Evolutionary conservation across 2,888 invertebrate genomes (phyloP).

Genomic region (Aporophyla lueneburgensis): DNA sequence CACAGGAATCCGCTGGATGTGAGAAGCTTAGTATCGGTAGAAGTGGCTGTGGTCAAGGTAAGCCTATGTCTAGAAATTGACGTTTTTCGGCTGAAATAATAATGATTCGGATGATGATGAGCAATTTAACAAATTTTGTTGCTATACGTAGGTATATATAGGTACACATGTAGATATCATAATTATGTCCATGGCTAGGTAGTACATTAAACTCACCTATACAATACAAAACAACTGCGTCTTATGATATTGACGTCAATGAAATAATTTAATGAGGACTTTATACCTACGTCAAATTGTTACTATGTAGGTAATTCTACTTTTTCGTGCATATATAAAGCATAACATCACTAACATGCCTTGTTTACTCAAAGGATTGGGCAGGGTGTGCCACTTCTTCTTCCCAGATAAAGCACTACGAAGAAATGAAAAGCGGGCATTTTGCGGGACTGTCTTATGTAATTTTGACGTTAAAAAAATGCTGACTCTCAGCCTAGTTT

Average conservation of each 20-base stretch:
- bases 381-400: not conserved
- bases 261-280: conserved; percentile 25
- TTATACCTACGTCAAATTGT: not conserved
- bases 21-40: not conserved
- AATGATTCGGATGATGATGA: too few relatives aligned
- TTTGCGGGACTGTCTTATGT: too few relatives aligned
- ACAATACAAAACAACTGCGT: conserved; percentile 30
- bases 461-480: too few relatives aligned
- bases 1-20: too few relatives aligned
- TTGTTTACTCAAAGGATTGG: not conserved
- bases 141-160: too few relatives aligned
- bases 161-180: not conserved
- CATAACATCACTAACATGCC: not conserved
- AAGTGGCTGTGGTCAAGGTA: too few relatives aligned
- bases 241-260: conserved; percentile 38
- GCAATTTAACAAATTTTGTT: too few relatives aligned
- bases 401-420: too few relatives aligned
- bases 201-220: conserved; percentile 17
- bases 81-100: too few relatives aligned
- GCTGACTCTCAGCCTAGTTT: too few relatives aligned
- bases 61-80: too few relatives aligned
- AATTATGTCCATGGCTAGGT: not conserved
- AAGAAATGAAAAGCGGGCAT: too few relatives aligned
- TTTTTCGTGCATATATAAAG: not conserved
- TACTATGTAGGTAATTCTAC: not conserved